Percentiles rank a stretch among this genome's conserved stretches.
These are phyloP conservation scores for Harpagus bidentatus DNA, from an alignment of 2,113 vertebrate species.

Conservation along the genomic window DNA sequence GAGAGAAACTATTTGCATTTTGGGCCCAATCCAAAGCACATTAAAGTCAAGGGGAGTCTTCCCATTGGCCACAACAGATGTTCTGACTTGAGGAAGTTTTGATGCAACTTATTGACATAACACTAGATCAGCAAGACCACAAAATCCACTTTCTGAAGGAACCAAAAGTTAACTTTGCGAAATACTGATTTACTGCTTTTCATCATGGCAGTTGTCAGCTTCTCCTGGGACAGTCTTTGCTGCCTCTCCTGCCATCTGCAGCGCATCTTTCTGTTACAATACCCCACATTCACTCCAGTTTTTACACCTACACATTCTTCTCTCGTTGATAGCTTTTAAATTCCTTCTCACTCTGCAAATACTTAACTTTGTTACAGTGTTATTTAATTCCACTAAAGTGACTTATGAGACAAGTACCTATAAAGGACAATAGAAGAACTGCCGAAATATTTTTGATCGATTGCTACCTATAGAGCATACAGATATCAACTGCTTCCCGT, in stretches of 20 bases:
- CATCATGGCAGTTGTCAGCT: background rate
- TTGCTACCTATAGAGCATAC: background rate
- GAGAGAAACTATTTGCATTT: slow-evolving; percentile 57
- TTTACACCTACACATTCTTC: background rate
- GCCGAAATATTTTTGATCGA: background rate
- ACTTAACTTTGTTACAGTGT: background rate
- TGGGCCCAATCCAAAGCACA: slow-evolving; percentile 53
- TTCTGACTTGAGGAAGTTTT: slow-evolving; percentile 49
- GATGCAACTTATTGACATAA: slow-evolving; percentile 40
- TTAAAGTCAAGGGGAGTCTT: slow-evolving; percentile 44
- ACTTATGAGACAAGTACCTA: background rate
- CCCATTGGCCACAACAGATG: slow-evolving; percentile 44
- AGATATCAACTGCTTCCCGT: background rate
- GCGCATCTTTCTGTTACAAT: background rate
- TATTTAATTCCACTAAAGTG: background rate
- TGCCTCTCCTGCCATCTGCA: background rate
- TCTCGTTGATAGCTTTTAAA: background rate
- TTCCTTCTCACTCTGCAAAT: background rate
- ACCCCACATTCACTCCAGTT: background rate
- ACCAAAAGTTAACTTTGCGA: background rate
- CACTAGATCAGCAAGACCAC: slow-evolving; percentile 16
- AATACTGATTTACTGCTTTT: background rate
- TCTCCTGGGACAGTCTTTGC: background rate
- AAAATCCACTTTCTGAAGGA: slow-evolving; percentile 36
- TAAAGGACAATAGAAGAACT: background rate